phyloP scores from a whole-genome alignment of 1,140 invertebrate genomes.

The Olivierus martensii region DNA sequence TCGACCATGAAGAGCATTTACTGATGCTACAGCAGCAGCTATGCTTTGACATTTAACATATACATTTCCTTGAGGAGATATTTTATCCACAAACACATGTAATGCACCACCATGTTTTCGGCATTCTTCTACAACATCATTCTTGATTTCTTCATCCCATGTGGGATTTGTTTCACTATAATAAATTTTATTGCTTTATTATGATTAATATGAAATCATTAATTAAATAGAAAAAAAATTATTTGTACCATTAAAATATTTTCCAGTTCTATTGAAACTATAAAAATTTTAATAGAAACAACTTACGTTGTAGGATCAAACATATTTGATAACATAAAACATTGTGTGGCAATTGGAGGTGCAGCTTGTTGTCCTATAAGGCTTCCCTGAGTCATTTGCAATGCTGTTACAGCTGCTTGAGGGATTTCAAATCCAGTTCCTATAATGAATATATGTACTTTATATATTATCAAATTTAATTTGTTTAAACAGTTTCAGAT shows the following conservation, averaged over 20 bases:
- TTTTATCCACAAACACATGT: slow-evolving; percentile 94
- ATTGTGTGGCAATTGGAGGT: slow-evolving; percentile 94
- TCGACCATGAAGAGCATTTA: slow-evolving; percentile 89
- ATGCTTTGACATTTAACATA: slow-evolving; percentile 98
- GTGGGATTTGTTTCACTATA: slow-evolving; percentile 69
- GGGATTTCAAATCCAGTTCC: slow-evolving; percentile 43
- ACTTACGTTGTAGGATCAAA: slow-evolving; percentile 70
- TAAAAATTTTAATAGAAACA: not conserved
- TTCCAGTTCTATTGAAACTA: too few relatives aligned
- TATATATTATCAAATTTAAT: too few relatives aligned
- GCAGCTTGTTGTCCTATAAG: slow-evolving; percentile 26
- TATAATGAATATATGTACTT: too few relatives aligned
- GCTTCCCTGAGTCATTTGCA: slow-evolving; percentile 21
- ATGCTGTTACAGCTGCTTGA: slow-evolving; percentile 31
- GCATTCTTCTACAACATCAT: slow-evolving; percentile 98
- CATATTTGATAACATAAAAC: slow-evolving; percentile 99
- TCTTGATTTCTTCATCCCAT: slow-evolving; percentile 86
- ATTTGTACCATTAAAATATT: too few relatives aligned
- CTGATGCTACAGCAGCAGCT: slow-evolving; percentile 84
- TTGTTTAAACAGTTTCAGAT: too few relatives aligned
- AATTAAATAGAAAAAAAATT: too few relatives aligned
- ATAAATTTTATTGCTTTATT: slow-evolving; percentile 22
- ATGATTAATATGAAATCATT: not conserved
- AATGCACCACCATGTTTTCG: slow-evolving; percentile 94
- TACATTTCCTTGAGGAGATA: slow-evolving; percentile 89